These are phyloP conservation scores for Sorex fumeus DNA, from an alignment of 2,113 vertebrate genomes.

Conservation along the genomic window DNA sequence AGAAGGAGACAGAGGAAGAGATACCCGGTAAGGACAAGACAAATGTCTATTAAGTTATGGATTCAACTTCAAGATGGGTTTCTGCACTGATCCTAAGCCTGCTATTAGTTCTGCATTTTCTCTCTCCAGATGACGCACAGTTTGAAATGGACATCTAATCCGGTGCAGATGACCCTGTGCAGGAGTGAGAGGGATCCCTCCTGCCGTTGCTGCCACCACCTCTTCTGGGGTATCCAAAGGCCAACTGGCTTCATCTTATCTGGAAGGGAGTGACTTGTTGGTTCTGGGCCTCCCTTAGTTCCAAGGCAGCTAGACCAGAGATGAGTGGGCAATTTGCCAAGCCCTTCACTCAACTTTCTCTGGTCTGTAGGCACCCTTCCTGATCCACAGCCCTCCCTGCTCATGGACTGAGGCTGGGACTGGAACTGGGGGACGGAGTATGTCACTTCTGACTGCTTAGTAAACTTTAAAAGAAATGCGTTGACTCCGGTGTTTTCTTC, in stretches of 20 bases:
- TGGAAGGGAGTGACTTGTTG: conserved; percentile 66
- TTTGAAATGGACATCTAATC: conserved; percentile 90
- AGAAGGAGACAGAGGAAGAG: conserved; percentile 93
- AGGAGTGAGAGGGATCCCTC: conserved; percentile 63
- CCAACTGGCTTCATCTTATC: conserved; percentile 74
- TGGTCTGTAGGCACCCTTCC: conserved; percentile 58
- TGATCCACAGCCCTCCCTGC: neutral
- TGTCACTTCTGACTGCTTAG: conserved; percentile 78
- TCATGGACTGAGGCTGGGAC: conserved; percentile 43
- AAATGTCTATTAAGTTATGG: neutral
- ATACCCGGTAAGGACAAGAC: conserved; percentile 91
- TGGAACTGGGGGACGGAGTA: conserved; percentile 33
- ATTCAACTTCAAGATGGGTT: neutral
- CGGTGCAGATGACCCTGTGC: conserved; percentile 56
- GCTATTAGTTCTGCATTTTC: conserved; percentile 44
- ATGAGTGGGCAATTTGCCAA: conserved; percentile 70
- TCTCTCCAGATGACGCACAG: conserved; percentile 87
- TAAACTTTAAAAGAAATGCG: conserved; percentile 77
- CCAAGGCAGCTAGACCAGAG: conserved; percentile 76
- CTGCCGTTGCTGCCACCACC: conserved; percentile 58
- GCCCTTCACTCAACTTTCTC: conserved; percentile 71
- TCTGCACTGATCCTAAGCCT: neutral
- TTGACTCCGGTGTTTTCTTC: conserved; percentile 73
- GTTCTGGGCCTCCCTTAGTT: conserved; percentile 70
- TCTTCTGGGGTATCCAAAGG: conserved; percentile 70